Percentiles rank a stretch among this genome's conserved stretches.
These are phyloP conservation scores for Cygnus atratus DNA, from an alignment of 2,113 vertebrate genomes.

Conservation along the genomic window DNA sequence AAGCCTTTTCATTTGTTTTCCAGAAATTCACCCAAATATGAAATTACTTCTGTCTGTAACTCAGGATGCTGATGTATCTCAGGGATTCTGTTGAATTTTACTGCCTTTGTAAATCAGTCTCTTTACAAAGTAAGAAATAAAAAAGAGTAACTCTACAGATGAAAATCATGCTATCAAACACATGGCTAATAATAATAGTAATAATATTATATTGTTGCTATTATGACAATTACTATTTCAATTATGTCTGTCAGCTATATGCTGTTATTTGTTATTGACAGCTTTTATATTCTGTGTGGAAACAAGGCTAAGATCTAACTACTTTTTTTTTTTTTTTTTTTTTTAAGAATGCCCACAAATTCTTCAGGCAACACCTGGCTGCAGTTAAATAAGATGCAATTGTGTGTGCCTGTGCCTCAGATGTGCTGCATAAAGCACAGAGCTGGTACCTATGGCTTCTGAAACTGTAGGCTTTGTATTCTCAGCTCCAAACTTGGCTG, in stretches of 20 bases:
- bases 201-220: conserved; percentile 13
- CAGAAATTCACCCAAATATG: conserved; percentile 1
- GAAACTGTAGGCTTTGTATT: neutral
- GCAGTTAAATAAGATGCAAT: neutral
- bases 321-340: neutral
- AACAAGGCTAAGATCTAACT: neutral
- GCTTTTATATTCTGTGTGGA: neutral
- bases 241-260: neutral
- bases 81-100: neutral
- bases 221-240: conserved; percentile 33
- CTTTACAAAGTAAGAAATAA: too few species aligned
- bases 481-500: neutral
- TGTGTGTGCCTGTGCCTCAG: neutral
- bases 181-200: neutral
- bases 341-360: neutral
- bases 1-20: conserved; percentile 8
- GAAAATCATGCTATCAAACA: neutral
- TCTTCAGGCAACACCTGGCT: neutral
- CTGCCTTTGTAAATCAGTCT: neutral
- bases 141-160: neutral
- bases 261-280: neutral
- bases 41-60: neutral
- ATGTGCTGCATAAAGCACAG: neutral
- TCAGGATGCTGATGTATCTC: neutral
- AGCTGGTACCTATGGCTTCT: neutral